Base-by-base conservation (phyloP, 2,888 invertebrate genomes). In the Thecocarcelia acutangulata region DNA sequence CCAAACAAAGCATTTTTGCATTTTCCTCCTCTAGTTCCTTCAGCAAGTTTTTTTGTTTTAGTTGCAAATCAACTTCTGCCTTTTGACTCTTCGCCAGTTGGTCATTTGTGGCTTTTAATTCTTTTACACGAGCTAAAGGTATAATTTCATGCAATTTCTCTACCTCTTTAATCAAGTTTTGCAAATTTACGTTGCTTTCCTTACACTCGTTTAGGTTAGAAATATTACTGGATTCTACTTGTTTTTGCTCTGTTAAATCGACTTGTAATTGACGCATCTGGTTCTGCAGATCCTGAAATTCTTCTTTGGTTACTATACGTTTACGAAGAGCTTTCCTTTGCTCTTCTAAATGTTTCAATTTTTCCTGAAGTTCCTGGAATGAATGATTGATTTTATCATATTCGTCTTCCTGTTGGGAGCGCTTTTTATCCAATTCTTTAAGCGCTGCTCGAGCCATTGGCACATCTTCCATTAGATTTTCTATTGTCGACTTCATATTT, bases 241-340 rank as follows among this genome's bases (percentile, higher is more conserved):
- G 48, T 70, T 80, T 74, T 21, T 82, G 83, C 21, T 83, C 73
- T 2, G 61, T 64, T 21, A 85, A 69, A 40, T 87, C 85, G 0
- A 64, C 21, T 21, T 87, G 84, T n/a, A 82, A n/a, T 1, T 73
- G 64, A 33, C 61, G 17, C 1, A 82, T 24, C 37, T 84, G 80
- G 44, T 70, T 84, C 50, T 83, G 54, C 40, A 85, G 50, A 12
- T 85, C 83, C 0, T 83, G 76, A 2, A 86, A 85, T 66, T 88
- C 87, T 9, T 84, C 79, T 4, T 89, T 87, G 0, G 86, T 74
- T 0, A 89, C 89, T 11, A 88, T 70, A 40, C 85, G 82, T 64
- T 86, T 85, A 3, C 84, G 83, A 5, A 83, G 83, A 44, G 83
- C 75, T 1, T 78, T 83, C 15, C 85, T 85, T 72, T 86, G 83